Conservation (phyloP, 2,888 invertebrate species). For the Synergus itoensis region DNA sequence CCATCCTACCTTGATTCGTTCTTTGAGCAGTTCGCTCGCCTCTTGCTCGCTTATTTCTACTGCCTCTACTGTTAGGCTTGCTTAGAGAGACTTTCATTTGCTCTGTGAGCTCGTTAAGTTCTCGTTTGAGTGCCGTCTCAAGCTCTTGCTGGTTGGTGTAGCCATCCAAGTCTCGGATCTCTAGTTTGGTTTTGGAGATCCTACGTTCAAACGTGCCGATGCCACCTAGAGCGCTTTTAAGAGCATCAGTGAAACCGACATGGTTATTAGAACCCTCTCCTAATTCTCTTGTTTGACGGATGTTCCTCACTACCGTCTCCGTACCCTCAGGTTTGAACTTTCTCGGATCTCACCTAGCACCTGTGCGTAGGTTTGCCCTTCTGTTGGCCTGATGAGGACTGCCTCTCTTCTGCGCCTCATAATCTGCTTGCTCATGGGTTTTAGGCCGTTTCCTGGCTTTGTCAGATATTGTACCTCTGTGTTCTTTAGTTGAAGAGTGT, state of each 20-base stretch:
- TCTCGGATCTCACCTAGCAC: too few relatives aligned
- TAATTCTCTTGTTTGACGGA: too few relatives aligned
- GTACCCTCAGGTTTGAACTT: too few relatives aligned
- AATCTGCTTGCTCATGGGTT: too few relatives aligned
- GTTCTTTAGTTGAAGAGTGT: too few relatives aligned
- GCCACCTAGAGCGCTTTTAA: slow-evolving; percentile 20
- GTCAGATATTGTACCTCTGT: too few relatives aligned
- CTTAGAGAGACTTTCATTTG: slow-evolving; percentile 14
- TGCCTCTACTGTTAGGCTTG: slow-evolving; percentile 10
- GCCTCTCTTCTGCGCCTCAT: too few relatives aligned
- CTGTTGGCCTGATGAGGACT: too few relatives aligned
- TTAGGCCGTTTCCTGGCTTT: too few relatives aligned
- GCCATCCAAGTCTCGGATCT: slow-evolving; percentile 41
- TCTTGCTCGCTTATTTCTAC: slow-evolving; percentile 13
- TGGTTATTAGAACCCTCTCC: too few relatives aligned
- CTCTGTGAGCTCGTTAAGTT: neutral
- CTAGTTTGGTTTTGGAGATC: slow-evolving; percentile 10
- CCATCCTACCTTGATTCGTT: slow-evolving; percentile 28
- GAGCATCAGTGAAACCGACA: neutral
- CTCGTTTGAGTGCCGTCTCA: slow-evolving; percentile 16
- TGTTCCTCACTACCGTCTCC: too few relatives aligned
- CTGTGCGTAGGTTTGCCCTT: too few relatives aligned
- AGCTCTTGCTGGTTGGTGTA: slow-evolving; percentile 14
- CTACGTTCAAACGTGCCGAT: neutral
- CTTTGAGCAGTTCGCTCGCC: slow-evolving; percentile 17